A percentile compares a stretch with the other conserved stretches of the same genome.
phyloP scores from a whole-genome alignment of 2,113 vertebrate species.

The Etheostoma cragini region DNA sequence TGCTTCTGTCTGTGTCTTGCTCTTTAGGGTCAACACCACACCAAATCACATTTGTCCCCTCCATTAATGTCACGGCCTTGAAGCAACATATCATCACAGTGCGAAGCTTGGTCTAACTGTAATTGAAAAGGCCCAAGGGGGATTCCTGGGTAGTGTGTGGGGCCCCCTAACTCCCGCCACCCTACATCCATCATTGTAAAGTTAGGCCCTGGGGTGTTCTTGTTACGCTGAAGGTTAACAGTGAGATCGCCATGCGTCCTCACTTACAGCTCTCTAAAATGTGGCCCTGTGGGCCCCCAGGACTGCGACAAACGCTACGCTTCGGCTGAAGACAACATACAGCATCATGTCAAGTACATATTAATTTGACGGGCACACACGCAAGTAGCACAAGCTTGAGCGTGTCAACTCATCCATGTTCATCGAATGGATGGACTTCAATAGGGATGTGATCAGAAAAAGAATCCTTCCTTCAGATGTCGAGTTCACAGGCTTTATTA shows the following conservation, averaged over 20 bases:
- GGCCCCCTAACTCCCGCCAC: slow-evolving; percentile 52
- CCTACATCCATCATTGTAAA: slow-evolving; percentile 79
- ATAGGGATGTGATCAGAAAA: slow-evolving; percentile 80
- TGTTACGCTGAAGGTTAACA: slow-evolving; percentile 78
- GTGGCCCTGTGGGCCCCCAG: slow-evolving; percentile 35
- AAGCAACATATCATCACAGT: slow-evolving; percentile 80
- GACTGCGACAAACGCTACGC: slow-evolving; percentile 17
- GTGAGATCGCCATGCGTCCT: slow-evolving; percentile 66
- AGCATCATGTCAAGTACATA: slow-evolving; percentile 58
- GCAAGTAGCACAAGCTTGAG: slow-evolving; percentile 42
- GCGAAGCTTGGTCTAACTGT: slow-evolving; percentile 77
- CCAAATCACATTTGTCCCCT: slow-evolving; percentile 81
- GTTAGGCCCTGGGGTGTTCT: slow-evolving; percentile 76
- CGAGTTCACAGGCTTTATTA: slow-evolving; percentile 84
- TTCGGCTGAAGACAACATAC: slow-evolving; percentile 30
- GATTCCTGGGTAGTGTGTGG: slow-evolving; percentile 72
- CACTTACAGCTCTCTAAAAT: slow-evolving; percentile 59
- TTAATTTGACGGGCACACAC: slow-evolving; percentile 51
- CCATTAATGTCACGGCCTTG: slow-evolving; percentile 78
- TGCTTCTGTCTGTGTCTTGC: slow-evolving; percentile 29
- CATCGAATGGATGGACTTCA: slow-evolving; percentile 78
- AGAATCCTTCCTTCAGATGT: slow-evolving; percentile 82
- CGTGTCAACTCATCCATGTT: slow-evolving; percentile 57
- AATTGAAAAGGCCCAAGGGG: slow-evolving; percentile 85
- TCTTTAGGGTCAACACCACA: slow-evolving; percentile 73